These are phyloP conservation scores for Trachurus trachurus DNA, from an alignment of 2,797 vertebrate species.

Conservation along the genomic window DNA sequence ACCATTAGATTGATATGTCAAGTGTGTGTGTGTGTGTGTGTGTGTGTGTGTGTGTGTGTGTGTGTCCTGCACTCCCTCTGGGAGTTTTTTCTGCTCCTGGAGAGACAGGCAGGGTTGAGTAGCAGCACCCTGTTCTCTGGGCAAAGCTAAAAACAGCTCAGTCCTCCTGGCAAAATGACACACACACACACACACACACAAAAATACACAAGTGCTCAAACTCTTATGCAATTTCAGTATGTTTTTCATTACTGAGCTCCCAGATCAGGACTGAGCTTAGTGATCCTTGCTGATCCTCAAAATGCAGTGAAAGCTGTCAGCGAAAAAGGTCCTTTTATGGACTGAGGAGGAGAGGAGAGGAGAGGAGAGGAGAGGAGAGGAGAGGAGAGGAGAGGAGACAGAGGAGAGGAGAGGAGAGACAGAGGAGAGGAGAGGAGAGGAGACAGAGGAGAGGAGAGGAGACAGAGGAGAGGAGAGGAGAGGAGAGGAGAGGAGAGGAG, in stretches of 20 bases:
- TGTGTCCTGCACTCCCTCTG: slow-evolving; percentile 9
- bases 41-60: neutral
- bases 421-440: neutral
- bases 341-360: neutral
- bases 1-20: slow-evolving; percentile 1
- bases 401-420: slow-evolving; percentile 1
- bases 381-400: slow-evolving; percentile 10
- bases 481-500: no score
- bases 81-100: slow-evolving; percentile 39
- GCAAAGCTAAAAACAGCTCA: slow-evolving; percentile 71
- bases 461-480: no score
- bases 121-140: slow-evolving; percentile 54
- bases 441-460: no score
- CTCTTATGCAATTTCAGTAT: slow-evolving; percentile 71
- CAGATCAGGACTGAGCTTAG: slow-evolving; percentile 55
- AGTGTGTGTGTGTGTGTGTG: neutral
- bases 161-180: slow-evolving; percentile 48
- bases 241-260: slow-evolving; percentile 63
- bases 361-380: neutral
- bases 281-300: slow-evolving; percentile 62
- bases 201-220: slow-evolving; percentile 28
- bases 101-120: slow-evolving; percentile 26
- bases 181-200: slow-evolving; percentile 31
- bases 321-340: slow-evolving; percentile 55
- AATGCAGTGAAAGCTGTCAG: slow-evolving; percentile 47